These are phyloP conservation scores for Pegoplata infirma DNA, from an alignment of 2,888 invertebrate genomes.

Conservation along the genomic window DNA sequence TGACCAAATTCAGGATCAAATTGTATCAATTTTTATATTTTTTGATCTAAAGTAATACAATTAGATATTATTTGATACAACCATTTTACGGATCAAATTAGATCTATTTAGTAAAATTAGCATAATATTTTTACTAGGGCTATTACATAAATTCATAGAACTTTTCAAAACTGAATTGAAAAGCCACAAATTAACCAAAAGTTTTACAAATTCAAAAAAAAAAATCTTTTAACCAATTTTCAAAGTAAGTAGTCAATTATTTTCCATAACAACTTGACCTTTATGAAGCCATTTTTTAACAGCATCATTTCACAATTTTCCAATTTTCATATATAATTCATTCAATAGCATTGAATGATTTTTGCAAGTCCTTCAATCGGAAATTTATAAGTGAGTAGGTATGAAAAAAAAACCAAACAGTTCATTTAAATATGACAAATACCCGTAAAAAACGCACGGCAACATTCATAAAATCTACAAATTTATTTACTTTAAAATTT, in stretches of 20 bases:
- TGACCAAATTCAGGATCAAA: too few relatives aligned
- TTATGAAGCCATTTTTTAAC: neutral
- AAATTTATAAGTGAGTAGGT: too few relatives aligned
- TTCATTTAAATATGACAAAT: constrained; percentile 36
- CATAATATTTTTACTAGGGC: too few relatives aligned
- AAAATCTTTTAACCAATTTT: neutral
- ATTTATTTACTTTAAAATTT: constrained; percentile 2
- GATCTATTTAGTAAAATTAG: too few relatives aligned
- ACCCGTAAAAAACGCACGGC: neutral
- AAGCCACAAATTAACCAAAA: neutral
- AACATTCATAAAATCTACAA: neutral
- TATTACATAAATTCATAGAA: too few relatives aligned
- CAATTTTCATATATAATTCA: neutral
- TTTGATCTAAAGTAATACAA: too few relatives aligned
- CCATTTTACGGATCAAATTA: too few relatives aligned
- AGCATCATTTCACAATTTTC: neutral
- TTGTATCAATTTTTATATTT: too few relatives aligned
- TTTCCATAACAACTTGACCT: neutral
- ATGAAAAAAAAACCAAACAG: neutral
- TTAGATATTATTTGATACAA: too few relatives aligned
- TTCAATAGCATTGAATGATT: neutral
- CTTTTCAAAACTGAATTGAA: neutral
- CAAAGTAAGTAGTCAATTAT: neutral
- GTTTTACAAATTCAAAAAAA: neutral
- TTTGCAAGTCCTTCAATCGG: neutral